Evolutionary conservation across 2,888 invertebrate species (phyloP).

Genomic region (Heliconius hortense): DNA sequence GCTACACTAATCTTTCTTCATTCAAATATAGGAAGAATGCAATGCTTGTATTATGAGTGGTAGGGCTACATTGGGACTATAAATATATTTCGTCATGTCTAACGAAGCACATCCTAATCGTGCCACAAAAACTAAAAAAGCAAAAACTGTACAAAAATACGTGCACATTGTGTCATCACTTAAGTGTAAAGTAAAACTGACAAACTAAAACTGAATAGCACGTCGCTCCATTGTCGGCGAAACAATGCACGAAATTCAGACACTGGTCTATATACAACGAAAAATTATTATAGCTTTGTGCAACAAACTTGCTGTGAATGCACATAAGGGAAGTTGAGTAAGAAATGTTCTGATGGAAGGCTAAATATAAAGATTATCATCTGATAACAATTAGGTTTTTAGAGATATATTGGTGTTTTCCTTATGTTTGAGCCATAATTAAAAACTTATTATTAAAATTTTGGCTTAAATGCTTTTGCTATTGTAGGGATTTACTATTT

Average conservation of each 20-base stretch:
- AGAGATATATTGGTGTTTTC: neutral
- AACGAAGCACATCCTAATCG: neutral
- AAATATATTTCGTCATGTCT: neutral
- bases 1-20: neutral
- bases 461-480: neutral
- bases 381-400: neutral
- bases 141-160: neutral
- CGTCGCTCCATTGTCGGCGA: constrained; percentile 32
- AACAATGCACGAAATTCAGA: constrained; percentile 32
- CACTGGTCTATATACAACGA: constrained; percentile 24
- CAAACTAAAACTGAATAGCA: constrained; percentile 38
- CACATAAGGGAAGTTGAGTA: constrained; percentile 8
- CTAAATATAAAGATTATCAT: neutral
- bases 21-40: too few species aligned
- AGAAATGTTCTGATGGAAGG: neutral
- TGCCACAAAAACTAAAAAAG: constrained; percentile 7
- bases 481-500: neutral
- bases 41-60: too few species aligned
- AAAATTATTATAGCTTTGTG: constrained; percentile 30
- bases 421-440: neutral
- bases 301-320: constrained; percentile 13
- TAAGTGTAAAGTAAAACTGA: constrained; percentile 41
- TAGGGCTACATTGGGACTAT: too few species aligned
- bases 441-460: neutral
- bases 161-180: constrained; percentile 28